Base-by-base conservation (phyloP, 2,113 vertebrate species). In the Athene noctua region DNA sequence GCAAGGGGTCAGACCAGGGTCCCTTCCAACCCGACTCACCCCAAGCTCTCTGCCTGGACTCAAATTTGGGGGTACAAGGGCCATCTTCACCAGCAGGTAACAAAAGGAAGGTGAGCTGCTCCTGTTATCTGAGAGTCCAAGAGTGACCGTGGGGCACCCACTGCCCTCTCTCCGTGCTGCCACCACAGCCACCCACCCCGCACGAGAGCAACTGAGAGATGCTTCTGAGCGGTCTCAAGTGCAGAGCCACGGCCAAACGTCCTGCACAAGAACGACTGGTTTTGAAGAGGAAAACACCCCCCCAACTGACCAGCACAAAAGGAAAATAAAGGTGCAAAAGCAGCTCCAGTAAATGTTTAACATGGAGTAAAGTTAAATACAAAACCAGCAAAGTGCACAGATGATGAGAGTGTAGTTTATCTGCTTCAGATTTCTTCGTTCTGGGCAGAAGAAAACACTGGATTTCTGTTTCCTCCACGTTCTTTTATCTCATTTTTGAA, bases 81-180 rank as follows among this genome's bases (percentile, higher is more conserved):
- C 44, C 38, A 4, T 0, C 9, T 1, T 29, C 13, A 23, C 18
- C 20, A 6, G 9, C 15, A 46, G 12, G 23, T 4, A 15, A 11
- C 0, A 1, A 4, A 22, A 36, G 38, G 42, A 22, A 42, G 47
- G 19, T 1, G 65, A 81, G 29, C 17, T 54, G 68, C 66, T 40
- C 26, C 34, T 21, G 15, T 2, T 27, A 32, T 15, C 59, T 27
- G 22, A 30, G 38, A 54, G 47, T 18, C 25, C 2, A 0, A 5
- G 4, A 54, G 61, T 8, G 22, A 13, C 36, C 3, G 0, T 1
- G 21, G 44, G 61, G 44, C 38, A 47, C 18, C 36, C 3, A 0
- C 51, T 29, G 38, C 32, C 62, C 30, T 13, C 54, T 14, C 57
- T 2, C 55, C 25, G 20, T 2, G 1, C 2, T 27, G 30, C 23